phyloP scores from a whole-genome alignment of 2,113 vertebrate species.

The Coryphaenoides rupestris region DNA sequence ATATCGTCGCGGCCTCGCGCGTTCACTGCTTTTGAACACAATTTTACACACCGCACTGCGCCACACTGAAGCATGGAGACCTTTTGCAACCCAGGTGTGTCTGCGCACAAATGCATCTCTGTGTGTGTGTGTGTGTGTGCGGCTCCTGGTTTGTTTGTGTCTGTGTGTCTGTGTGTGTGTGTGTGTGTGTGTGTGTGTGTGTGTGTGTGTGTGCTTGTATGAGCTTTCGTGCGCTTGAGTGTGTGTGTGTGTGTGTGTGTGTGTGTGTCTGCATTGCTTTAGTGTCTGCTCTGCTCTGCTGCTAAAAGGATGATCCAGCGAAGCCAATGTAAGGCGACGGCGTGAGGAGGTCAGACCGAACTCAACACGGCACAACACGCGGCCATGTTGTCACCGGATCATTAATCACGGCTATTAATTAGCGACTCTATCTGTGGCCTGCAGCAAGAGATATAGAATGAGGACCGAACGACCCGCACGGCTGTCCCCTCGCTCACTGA shows the following conservation, averaged over 20 bases:
- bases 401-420: conserved; percentile 70
- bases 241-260: conserved; percentile 1
- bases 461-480: conserved; percentile 65
- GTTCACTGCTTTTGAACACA: conserved; percentile 50
- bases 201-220: neutral
- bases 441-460: conserved; percentile 66
- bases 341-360: conserved; percentile 33
- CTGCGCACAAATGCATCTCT: conserved; percentile 12
- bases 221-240: no score
- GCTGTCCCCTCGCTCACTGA: conserved; percentile 45
- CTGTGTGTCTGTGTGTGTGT: no score
- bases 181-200: no score
- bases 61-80: conserved; percentile 43
- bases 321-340: conserved; percentile 32
- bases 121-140: conserved; percentile 15
- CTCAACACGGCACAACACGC: conserved; percentile 26
- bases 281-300: conserved; percentile 15
- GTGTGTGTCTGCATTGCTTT: conserved; percentile 8
- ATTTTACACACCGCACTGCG: conserved; percentile 48
- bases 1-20: conserved; percentile 45
- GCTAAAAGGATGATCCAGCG: conserved; percentile 23
- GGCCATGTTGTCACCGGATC: conserved; percentile 36
- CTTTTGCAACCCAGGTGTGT: conserved; percentile 21
- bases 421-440: conserved; percentile 60
- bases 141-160: no score